These are phyloP conservation scores for Brachypalpus laphriformis DNA, from an alignment of 2,888 invertebrate species.

Conservation along the genomic window DNA sequence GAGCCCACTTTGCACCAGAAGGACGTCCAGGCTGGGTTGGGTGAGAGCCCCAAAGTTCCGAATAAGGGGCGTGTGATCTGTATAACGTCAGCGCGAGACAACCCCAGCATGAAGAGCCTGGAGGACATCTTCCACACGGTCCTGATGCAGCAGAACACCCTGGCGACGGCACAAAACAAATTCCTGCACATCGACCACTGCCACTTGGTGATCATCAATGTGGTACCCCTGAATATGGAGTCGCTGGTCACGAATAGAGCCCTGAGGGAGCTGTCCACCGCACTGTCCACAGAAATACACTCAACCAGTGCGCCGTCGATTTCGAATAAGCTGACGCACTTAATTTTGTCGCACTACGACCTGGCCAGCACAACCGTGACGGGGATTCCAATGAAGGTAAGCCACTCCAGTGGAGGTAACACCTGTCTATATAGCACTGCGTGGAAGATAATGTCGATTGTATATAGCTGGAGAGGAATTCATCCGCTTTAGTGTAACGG, in stretches of 20 bases:
- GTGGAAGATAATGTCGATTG: too few species aligned
- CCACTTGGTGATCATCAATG: conserved; percentile 94
- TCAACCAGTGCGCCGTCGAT: conserved; percentile 90
- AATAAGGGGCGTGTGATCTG: conserved; percentile 92
- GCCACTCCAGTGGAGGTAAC: too few species aligned
- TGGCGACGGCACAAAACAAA: conserved; percentile 85
- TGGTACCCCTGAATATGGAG: conserved; percentile 92
- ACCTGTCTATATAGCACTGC: too few species aligned
- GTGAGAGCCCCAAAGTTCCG: conserved; percentile 73
- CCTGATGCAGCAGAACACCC: conserved; percentile 91
- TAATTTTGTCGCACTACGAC: conserved; percentile 93
- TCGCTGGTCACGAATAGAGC: conserved; percentile 90
- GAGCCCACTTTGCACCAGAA: conserved; percentile 62
- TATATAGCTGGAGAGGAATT: too few species aligned
- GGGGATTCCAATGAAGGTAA: conserved; percentile 97
- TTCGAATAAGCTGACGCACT: conserved; percentile 88
- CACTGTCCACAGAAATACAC: conserved; percentile 91
- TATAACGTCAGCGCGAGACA: conserved; percentile 94
- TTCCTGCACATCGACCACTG: conserved; percentile 92
- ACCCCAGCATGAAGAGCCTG: conserved; percentile 92
- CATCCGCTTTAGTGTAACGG: too few species aligned
- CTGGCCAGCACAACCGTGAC: conserved; percentile 98
- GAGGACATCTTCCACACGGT: conserved; percentile 94
- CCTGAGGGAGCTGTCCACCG: conserved; percentile 88
- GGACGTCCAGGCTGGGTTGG: conserved; percentile 41